phyloP scores from a whole-genome alignment of 2,797 vertebrate genomes.

The Sebastolobus alascanus region DNA sequence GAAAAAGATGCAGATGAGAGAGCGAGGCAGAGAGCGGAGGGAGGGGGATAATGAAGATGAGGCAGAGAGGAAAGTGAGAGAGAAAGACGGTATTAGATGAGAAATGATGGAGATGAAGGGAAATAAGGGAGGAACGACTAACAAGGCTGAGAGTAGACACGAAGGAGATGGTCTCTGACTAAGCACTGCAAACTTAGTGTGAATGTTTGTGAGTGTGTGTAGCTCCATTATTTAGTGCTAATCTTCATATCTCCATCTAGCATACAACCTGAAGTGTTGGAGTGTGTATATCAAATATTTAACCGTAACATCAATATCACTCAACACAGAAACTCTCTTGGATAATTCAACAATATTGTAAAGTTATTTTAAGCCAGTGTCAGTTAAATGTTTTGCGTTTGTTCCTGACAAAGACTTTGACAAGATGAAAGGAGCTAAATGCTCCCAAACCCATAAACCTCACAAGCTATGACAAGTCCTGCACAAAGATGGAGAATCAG shows the following conservation, averaged over 20 bases:
- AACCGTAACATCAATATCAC: neutral
- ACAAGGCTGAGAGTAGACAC: conserved; percentile 31
- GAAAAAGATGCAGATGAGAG: conserved; percentile 42
- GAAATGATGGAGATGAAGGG: conserved; percentile 60
- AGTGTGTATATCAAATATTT: conserved; percentile 21
- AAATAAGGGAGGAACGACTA: conserved; percentile 43
- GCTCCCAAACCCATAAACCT: neutral
- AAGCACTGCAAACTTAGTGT: conserved; percentile 23
- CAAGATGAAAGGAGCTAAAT: neutral
- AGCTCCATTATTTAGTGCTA: conserved; percentile 51
- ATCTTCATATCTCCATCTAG: conserved; percentile 30
- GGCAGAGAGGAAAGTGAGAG: conserved; percentile 43
- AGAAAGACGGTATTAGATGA: conserved; percentile 47
- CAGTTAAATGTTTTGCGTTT: conserved; percentile 14
- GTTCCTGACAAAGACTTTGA: neutral
- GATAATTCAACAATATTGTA: conserved; percentile 30
- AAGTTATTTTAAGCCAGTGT: conserved; percentile 4
- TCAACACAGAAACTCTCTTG: conserved; percentile 4
- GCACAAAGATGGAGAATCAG: neutral
- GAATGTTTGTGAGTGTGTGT: conserved; percentile 47
- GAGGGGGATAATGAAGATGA: conserved; percentile 62
- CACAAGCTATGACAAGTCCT: neutral
- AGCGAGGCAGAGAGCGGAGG: neutral
- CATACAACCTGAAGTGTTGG: neutral
- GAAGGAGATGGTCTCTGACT: conserved; percentile 38